Evolutionary conservation across 2,113 vertebrate species (phyloP).

Genomic region (Rhipidura dahli): DNA sequence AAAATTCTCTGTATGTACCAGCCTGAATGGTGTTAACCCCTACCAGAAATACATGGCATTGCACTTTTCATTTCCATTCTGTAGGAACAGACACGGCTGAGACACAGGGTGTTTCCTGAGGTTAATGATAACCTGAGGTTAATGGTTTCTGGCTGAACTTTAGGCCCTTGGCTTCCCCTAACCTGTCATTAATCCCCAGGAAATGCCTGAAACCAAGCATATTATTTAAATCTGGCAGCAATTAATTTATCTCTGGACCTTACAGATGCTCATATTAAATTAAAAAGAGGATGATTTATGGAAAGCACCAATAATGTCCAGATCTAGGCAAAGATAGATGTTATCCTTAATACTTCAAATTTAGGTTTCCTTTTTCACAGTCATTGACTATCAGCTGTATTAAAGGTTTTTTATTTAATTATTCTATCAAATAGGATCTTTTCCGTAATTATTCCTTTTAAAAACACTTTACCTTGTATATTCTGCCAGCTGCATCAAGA

Average conservation of each 20-base stretch:
- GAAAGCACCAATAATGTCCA: conserved; percentile 10
- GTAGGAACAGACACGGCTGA: conserved; percentile 4
- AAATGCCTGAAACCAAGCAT: conserved; percentile 60
- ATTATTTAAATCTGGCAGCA: conserved; percentile 67
- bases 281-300: conserved; percentile 56
- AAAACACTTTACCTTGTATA: not conserved
- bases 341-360: conserved; percentile 52
- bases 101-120: conserved; percentile 42
- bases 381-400: not conserved
- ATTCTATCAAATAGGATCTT: conserved; percentile 11
- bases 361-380: conserved; percentile 19
- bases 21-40: not conserved
- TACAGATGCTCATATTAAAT: conserved; percentile 65
- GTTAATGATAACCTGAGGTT: conserved; percentile 69
- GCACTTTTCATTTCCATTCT: not conserved
- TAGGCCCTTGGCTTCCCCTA: conserved; percentile 49
- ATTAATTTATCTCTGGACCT: conserved; percentile 67
- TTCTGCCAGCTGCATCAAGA: not conserved
- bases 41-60: not conserved
- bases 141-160: conserved; percentile 66
- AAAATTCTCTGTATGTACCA: not conserved
- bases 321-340: conserved; percentile 45
- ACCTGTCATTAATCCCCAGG: conserved; percentile 69
- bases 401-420: conserved; percentile 31
- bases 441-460: not conserved